These are phyloP conservation scores for Pachyuromys duprasi DNA, from an alignment of 2,797 vertebrate species.

Conservation along the genomic window DNA sequence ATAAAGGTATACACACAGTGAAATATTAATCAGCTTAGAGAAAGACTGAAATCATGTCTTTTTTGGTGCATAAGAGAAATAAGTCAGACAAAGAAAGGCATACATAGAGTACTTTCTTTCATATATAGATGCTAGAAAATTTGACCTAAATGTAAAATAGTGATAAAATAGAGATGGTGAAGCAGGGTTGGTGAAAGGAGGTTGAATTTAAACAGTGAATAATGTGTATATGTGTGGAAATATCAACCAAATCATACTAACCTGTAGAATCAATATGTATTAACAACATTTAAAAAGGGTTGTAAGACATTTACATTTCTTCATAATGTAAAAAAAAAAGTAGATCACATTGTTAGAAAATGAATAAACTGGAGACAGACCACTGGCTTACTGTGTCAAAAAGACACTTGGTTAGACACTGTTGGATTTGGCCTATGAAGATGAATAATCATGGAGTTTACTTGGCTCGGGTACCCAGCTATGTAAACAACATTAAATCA, in stretches of 20 bases:
- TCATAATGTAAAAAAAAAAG: not conserved
- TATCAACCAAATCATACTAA: not conserved
- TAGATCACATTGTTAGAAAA: not conserved
- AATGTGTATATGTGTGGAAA: not conserved
- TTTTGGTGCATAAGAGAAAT: not conserved
- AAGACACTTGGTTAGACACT: not conserved
- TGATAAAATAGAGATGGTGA: not conserved
- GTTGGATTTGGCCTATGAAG: not conserved
- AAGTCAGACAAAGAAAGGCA: not conserved
- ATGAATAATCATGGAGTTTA: not conserved
- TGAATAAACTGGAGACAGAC: not conserved
- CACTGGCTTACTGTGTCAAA: not conserved
- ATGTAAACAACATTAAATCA: not conserved
- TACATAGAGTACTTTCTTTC: not conserved
- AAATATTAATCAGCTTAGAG: not conserved
- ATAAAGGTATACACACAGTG: not conserved
- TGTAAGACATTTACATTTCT: not conserved
- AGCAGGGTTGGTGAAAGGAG: not conserved
- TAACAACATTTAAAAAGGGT: not conserved
- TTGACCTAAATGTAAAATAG: not conserved
- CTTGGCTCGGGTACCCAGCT: not conserved
- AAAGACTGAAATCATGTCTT: slow-evolving; percentile 9
- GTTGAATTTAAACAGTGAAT: not conserved
- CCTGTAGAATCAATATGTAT: not conserved
- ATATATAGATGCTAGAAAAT: not conserved